Base-by-base conservation (phyloP, 2,113 vertebrate genomes). In the Falcunculus frontatus region DNA sequence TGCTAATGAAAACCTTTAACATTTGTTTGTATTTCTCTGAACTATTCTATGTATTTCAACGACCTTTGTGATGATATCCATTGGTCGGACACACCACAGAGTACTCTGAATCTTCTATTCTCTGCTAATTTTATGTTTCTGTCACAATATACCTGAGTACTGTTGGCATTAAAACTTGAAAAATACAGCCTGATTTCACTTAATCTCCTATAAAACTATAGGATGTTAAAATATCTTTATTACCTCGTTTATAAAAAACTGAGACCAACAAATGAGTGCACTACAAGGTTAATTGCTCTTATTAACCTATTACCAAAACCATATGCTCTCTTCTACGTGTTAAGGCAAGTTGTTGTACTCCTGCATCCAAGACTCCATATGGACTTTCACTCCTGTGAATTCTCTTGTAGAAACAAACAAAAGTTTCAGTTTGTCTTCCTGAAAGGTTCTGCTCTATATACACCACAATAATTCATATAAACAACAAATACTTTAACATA, bases 191-290 rank as follows among this genome's bases (percentile, higher is more conserved):
- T 68, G 65, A 80, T 73, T 85, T 80, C 75, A 57, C 88, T 83
- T 88, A 83, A 94, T 90, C 82, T 93, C 85, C 88, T 85, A 65
- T 97, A 97, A 92, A 97, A 74, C 94, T 23, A 73, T 39, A 73
- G 72, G 87, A 97, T 74, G 85, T 74, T 88, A 93, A 93, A 95
- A 92, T 94, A 94, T 33, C 85, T 92, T 97, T 95, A 97, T 65
- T 95, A 76, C 85, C 90, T 62, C 22, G 70, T 96, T 94, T 96
- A 96, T 96, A 97, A 97, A 96, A 90, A 96, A 97, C 73, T 52
- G 90, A 95, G 90, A 60, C 64, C 74, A 94, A 90, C 90, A 94
- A 92, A 88, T 73, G 90, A 88, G 88, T 93, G 90, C 67, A 65
- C 85, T 73, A 72, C 7, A 57, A 94, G 95, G 95, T 97, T 97